Evolutionary conservation across 2,888 invertebrate genomes (phyloP).

Genomic region (Perdita meconis): DNA sequence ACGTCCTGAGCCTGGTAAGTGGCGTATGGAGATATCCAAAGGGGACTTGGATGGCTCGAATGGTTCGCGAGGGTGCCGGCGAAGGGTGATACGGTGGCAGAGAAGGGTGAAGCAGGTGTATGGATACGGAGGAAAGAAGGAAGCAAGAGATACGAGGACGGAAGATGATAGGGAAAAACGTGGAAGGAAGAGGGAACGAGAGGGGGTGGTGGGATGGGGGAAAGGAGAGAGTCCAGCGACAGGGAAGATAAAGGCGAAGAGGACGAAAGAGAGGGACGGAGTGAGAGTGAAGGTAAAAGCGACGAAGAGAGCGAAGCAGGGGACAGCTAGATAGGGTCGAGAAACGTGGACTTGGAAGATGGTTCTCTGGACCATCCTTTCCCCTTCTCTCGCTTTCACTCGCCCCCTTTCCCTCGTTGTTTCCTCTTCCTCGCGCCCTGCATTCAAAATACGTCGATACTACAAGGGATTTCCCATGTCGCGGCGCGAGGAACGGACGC

Average conservation of each 20-base stretch:
- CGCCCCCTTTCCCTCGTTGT: slow-evolving; percentile 28
- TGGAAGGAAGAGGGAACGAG: slow-evolving; percentile 31
- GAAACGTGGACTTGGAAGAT: slow-evolving; percentile 71
- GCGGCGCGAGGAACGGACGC: slow-evolving; percentile 42
- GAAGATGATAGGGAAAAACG: slow-evolving; percentile 56
- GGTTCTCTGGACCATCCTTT: slow-evolving; percentile 67
- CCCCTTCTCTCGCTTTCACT: slow-evolving; percentile 50
- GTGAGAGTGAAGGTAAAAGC: slow-evolving; percentile 47
- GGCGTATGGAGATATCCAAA: slow-evolving; percentile 81
- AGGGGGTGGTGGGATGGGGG: slow-evolving; percentile 12
- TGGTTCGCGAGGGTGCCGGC: slow-evolving; percentile 73
- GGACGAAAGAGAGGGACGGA: no score
- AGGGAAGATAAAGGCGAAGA: slow-evolving; percentile 44
- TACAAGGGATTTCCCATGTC: slow-evolving; percentile 67
- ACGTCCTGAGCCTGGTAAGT: slow-evolving; percentile 80
- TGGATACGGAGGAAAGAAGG: slow-evolving; percentile 43
- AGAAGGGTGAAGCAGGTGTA: slow-evolving; percentile 64
- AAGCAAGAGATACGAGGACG: slow-evolving; percentile 44
- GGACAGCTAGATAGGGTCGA: slow-evolving; percentile 60
- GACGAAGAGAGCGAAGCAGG: slow-evolving; percentile 22
- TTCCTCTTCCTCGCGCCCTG: slow-evolving; percentile 40
- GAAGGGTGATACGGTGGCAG: slow-evolving; percentile 53
- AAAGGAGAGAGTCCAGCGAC: slow-evolving; percentile 26
- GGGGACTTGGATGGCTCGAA: slow-evolving; percentile 74
- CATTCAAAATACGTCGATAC: slow-evolving; percentile 79